These are phyloP conservation scores for Nomada ruficornis DNA, from an alignment of 2,888 invertebrate genomes.

Conservation along the genomic window DNA sequence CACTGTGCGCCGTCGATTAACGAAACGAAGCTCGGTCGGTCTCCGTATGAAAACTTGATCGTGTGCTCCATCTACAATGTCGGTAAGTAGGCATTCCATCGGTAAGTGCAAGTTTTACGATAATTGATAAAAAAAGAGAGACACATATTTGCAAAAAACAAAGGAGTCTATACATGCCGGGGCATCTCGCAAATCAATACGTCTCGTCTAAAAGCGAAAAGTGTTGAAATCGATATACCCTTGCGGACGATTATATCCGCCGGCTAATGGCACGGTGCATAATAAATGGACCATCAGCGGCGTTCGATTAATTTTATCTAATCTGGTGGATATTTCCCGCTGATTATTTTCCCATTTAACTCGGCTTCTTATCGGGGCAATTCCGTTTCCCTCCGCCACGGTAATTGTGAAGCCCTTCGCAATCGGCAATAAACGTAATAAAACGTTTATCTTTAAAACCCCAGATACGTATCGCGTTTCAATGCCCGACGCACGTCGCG, in stretches of 20 bases:
- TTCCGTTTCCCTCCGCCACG: no score
- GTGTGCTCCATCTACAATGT: slow-evolving; percentile 59
- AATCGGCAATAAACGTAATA: no score
- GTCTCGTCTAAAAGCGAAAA: slow-evolving; percentile 10
- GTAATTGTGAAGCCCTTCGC: no score
- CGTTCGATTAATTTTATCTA: neutral
- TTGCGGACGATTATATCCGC: slow-evolving; percentile 16
- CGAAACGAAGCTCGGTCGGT: neutral
- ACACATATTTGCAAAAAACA: neutral
- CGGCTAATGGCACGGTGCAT: neutral
- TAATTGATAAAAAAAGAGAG: neutral
- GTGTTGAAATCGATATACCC: slow-evolving; percentile 37
- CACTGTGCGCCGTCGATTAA: neutral
- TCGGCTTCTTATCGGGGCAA: neutral
- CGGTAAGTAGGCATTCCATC: slow-evolving; percentile 21
- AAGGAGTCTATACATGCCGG: neutral
- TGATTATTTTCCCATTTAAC: slow-evolving; percentile 9
- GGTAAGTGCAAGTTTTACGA: slow-evolving; percentile 22
- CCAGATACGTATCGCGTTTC: neutral
- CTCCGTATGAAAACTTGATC: neutral
- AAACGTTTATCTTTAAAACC: neutral
- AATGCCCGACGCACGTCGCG: neutral
- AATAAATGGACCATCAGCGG: slow-evolving; percentile 16
- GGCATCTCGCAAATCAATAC: slow-evolving; percentile 13
- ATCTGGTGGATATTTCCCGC: neutral